Percentiles rank a stretch among this genome's conserved stretches.
phyloP scores from a whole-genome alignment of 2,113 vertebrate genomes.

The Isichthys henryi region DNA sequence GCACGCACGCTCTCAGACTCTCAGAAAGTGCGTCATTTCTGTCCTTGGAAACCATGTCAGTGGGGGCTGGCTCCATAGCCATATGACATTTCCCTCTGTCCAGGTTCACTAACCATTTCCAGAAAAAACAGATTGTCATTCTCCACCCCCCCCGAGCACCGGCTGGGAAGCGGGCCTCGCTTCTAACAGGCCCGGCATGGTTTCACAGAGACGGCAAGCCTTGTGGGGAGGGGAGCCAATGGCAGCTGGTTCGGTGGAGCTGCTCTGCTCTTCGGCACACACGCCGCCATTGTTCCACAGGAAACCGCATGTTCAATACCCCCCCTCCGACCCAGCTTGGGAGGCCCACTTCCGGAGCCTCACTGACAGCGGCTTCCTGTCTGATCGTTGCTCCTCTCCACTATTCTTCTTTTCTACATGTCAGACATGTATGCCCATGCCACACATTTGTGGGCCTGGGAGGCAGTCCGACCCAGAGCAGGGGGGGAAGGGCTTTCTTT shows the following conservation, averaged over 20 bases:
- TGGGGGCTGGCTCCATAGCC: background rate
- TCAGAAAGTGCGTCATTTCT: conserved; percentile 4
- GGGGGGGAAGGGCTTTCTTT: background rate
- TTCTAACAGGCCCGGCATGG: background rate
- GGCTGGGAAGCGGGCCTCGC: background rate
- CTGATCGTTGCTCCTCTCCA: conserved; percentile 24
- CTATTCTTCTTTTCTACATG: conserved; percentile 37
- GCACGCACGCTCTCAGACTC: background rate
- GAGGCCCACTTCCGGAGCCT: conserved; percentile 57
- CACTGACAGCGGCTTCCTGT: conserved; percentile 55
- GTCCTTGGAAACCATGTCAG: background rate
- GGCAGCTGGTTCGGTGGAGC: background rate
- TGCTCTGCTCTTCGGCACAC: background rate
- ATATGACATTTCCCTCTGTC: background rate
- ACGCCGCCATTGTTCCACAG: conserved; percentile 44
- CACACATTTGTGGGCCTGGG: background rate
- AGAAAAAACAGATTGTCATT: background rate
- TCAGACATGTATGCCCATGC: background rate
- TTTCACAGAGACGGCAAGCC: background rate
- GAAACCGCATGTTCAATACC: conserved; percentile 38
- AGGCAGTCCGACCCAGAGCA: background rate
- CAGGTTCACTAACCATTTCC: background rate
- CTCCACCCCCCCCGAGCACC: background rate
- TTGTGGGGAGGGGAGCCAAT: background rate
- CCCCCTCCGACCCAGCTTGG: conserved; percentile 22